phyloP scores from a whole-genome alignment of 2,888 invertebrate species.

The Mesochorus sp. region DNA sequence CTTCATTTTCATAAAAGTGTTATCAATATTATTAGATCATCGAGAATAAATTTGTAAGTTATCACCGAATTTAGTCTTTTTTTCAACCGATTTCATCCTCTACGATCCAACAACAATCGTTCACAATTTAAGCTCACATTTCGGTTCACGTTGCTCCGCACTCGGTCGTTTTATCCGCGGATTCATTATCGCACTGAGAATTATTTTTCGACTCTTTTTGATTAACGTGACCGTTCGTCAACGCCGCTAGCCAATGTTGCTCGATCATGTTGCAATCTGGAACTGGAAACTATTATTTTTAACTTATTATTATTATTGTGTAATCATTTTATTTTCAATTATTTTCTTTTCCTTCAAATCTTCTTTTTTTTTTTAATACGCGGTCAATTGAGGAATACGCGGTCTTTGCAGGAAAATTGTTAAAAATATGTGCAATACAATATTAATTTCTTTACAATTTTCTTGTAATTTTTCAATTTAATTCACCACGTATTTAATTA shows the following conservation, averaged over 20 bases:
- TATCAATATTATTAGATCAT: neutral
- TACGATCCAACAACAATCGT: neutral
- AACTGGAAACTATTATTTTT: constrained; percentile 20
- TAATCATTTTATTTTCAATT: too few species aligned
- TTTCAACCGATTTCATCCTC: too few species aligned
- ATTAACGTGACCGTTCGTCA: constrained; percentile 46
- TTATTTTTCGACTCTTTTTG: constrained; percentile 39
- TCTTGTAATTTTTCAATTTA: too few species aligned
- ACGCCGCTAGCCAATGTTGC: constrained; percentile 54
- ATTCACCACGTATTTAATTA: too few species aligned
- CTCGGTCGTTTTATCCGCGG: constrained; percentile 4
- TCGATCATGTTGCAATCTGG: constrained; percentile 53
- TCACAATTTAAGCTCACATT: constrained; percentile 1
- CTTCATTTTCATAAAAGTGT: too few species aligned
- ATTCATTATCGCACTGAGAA: constrained; percentile 30
- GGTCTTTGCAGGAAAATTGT: too few species aligned
- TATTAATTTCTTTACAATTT: too few species aligned
- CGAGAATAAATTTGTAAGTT: neutral
- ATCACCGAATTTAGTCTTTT: too few species aligned
- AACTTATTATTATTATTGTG: neutral
- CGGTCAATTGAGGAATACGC: too few species aligned
- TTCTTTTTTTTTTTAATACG: too few species aligned
- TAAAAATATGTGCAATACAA: too few species aligned
- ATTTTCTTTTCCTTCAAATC: too few species aligned
- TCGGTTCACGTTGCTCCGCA: constrained; percentile 22